Evolutionary conservation across 2,113 vertebrate genomes (phyloP).

Genomic region (Ammodytes marinus): DNA sequence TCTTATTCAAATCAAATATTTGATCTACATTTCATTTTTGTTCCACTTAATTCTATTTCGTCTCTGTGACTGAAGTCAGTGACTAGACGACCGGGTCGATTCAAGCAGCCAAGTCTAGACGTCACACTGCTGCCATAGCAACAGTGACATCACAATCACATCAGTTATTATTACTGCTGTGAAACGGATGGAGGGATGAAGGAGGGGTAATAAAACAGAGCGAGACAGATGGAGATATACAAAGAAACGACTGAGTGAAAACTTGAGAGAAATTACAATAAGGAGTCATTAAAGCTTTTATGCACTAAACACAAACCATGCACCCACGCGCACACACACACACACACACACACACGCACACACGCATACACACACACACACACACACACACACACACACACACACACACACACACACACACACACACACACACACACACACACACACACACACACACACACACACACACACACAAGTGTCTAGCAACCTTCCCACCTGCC

Average conservation of each 20-base stretch:
- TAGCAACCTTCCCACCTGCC: not conserved
- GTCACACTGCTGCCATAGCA: constrained; percentile 61
- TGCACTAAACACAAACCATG: not conserved
- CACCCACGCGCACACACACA: not conserved
- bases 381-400: not conserved
- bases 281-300: constrained; percentile 14
- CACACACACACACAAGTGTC: not conserved
- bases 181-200: constrained; percentile 38
- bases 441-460: not conserved
- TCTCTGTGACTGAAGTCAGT: constrained; percentile 20
- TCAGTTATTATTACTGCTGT: constrained; percentile 50
- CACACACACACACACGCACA: not conserved
- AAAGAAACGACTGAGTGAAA: constrained; percentile 12
- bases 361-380: not conserved
- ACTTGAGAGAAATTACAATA: constrained; percentile 10
- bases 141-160: constrained; percentile 73
- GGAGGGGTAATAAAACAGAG: constrained; percentile 29
- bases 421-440: not conserved
- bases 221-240: constrained; percentile 37
- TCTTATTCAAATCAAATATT: too few species aligned
- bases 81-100: not conserved
- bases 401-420: not conserved
- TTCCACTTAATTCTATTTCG: not conserved
- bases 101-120: constrained; percentile 29
- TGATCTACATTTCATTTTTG: not conserved